A percentile compares a stretch with the other conserved stretches of the same genome.
Conservation (phyloP, 2,797 vertebrate genomes). For the Clarias pachynema region DNA sequence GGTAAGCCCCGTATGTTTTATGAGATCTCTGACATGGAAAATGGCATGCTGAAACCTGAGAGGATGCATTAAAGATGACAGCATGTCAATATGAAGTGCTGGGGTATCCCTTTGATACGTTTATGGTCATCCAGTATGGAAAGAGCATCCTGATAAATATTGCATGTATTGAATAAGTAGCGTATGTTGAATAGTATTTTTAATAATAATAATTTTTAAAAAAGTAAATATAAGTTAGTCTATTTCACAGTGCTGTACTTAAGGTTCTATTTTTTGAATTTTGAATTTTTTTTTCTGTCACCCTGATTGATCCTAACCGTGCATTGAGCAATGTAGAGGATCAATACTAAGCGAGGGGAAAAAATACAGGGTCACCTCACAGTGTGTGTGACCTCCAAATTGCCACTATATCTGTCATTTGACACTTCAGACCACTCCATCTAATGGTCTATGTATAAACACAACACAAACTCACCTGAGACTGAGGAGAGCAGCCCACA, state of each 20-base stretch:
- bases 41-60: constrained; percentile 64
- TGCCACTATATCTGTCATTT: constrained; percentile 48
- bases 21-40: constrained; percentile 71
- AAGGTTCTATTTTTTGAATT: not conserved
- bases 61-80: constrained; percentile 67
- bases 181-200: not conserved
- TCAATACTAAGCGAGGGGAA: constrained; percentile 44
- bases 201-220: not conserved
- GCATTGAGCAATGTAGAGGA: constrained; percentile 38
- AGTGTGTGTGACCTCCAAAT: constrained; percentile 42
- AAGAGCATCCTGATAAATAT: constrained; percentile 26
- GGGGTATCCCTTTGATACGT: constrained; percentile 35
- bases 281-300: constrained; percentile 18
- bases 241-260: constrained; percentile 15
- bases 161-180: not conserved
- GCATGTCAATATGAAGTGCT: constrained; percentile 47
- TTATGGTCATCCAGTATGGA: constrained; percentile 32
- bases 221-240: not conserved
- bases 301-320: constrained; percentile 44
- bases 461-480: constrained; percentile 39
- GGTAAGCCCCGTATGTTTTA: constrained; percentile 73
- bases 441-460: constrained; percentile 47
- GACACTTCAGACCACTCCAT: constrained; percentile 47
- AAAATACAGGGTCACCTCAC: constrained; percentile 47
- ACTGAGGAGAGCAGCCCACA: constrained; percentile 7